phyloP scores from a whole-genome alignment of 2,888 invertebrate species.

The Zygothrica quintamaculata region DNA sequence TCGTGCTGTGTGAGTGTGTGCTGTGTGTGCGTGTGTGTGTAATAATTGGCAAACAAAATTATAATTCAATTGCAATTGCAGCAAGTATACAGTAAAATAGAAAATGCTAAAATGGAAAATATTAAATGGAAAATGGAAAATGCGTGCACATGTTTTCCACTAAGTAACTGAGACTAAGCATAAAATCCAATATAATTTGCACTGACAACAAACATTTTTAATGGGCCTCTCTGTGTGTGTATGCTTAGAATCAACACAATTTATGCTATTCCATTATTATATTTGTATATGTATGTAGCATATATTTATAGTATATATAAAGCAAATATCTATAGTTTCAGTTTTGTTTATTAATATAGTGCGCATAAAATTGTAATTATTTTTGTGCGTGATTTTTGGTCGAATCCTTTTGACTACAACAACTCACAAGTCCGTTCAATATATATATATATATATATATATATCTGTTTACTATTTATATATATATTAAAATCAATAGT shows the following conservation, averaged over 20 bases:
- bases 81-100: slow-evolving; percentile 16
- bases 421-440: too few species aligned
- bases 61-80: slow-evolving; percentile 59
- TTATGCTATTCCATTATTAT: too few species aligned
- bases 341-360: slow-evolving; percentile 22
- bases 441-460: too few species aligned
- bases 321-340: slow-evolving; percentile 20
- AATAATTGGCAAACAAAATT: slow-evolving; percentile 48
- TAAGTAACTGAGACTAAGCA: slow-evolving; percentile 5
- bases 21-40: too few species aligned
- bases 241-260: slow-evolving; percentile 18
- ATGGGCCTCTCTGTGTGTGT: slow-evolving; percentile 8
- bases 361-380: slow-evolving; percentile 66
- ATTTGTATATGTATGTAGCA: too few species aligned
- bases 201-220: slow-evolving; percentile 4
- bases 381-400: slow-evolving; percentile 72
- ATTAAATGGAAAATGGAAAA: slow-evolving; percentile 26
- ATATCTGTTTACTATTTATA: too few species aligned
- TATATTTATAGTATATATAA: slow-evolving; percentile 44
- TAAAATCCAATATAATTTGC: slow-evolving; percentile 22
- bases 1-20: too few species aligned
- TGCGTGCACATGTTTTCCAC: slow-evolving; percentile 17
- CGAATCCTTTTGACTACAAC: too few species aligned
- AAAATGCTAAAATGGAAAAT: slow-evolving; percentile 16
- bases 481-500: slow-evolving; percentile 46